Conservation (phyloP, 2,797 vertebrate species). For the Acanthornis magna region DNA sequence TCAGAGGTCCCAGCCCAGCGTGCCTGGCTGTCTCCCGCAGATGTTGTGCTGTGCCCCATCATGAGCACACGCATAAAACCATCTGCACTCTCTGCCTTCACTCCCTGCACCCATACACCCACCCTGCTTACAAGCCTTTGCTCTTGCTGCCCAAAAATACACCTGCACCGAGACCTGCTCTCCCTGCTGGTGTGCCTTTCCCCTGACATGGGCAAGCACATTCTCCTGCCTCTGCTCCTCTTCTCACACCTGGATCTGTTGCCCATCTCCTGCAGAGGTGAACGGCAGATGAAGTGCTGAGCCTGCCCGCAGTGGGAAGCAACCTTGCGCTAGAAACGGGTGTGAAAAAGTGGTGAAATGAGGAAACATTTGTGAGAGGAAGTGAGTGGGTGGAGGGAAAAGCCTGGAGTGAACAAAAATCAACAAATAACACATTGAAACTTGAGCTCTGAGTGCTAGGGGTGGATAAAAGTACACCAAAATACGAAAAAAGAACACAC, state of each 20-base stretch:
- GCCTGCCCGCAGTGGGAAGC: neutral
- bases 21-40: neutral
- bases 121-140: neutral
- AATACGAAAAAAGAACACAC: neutral
- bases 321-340: neutral
- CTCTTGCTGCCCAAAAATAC: neutral
- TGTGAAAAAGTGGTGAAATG: neutral
- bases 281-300: neutral
- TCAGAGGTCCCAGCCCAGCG: rapidly evolving
- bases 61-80: neutral
- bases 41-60: neutral
- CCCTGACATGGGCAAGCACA: neutral
- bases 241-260: neutral
- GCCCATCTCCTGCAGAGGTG: rapidly evolving
- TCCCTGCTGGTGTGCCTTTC: neutral
- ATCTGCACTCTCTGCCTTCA: neutral
- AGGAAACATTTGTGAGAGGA: slow-evolving; percentile 38
- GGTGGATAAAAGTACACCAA: neutral
- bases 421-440: slow-evolving; percentile 28
- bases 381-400: slow-evolving; percentile 50
- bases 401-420: slow-evolving; percentile 22
- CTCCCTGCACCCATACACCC: neutral
- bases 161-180: neutral
- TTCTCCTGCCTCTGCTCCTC: neutral
- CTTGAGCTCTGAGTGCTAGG: neutral